phyloP scores from a whole-genome alignment of 2,113 vertebrate species.

The Leptobrachium leishanense region DNA sequence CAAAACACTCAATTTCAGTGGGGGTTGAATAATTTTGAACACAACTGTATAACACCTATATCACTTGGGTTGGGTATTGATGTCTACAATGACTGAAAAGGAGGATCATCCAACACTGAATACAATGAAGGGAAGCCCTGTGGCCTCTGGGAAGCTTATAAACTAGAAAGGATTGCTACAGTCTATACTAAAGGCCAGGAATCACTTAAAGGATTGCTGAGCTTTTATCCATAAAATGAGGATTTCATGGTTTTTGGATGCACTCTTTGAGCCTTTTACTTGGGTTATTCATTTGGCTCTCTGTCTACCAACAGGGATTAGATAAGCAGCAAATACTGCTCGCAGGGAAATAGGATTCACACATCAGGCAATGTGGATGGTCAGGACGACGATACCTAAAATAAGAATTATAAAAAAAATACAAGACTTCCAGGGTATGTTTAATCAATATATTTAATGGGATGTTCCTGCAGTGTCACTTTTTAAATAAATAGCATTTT shows the following conservation, averaged over 20 bases:
- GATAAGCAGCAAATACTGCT: conserved; percentile 25
- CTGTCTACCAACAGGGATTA: conserved; percentile 26
- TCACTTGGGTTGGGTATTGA: too few species aligned
- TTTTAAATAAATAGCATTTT: too few species aligned
- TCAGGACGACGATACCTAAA: too few species aligned
- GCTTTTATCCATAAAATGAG: conserved; percentile 29
- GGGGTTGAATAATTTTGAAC: too few species aligned
- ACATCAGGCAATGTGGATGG: neutral
- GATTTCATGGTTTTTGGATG: conserved; percentile 39
- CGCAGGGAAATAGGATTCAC: conserved; percentile 25
- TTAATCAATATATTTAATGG: too few species aligned
- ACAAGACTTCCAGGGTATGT: too few species aligned
- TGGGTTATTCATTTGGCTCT: conserved; percentile 19
- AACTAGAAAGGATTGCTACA: neutral
- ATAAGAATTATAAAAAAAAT: too few species aligned
- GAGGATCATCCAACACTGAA: neutral
- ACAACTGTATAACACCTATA: too few species aligned
- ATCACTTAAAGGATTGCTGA: conserved; percentile 8
- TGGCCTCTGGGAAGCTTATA: neutral
- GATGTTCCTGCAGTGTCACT: too few species aligned
- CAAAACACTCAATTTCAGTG: too few species aligned
- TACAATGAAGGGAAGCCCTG: neutral
- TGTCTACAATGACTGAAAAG: neutral
- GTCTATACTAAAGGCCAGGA: neutral
- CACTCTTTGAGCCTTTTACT: conserved; percentile 29